Percentiles rank a stretch among this genome's conserved stretches.
Evolutionary conservation across 2,113 vertebrate species (phyloP).

Genomic region (Dipodomys spectabilis): DNA sequence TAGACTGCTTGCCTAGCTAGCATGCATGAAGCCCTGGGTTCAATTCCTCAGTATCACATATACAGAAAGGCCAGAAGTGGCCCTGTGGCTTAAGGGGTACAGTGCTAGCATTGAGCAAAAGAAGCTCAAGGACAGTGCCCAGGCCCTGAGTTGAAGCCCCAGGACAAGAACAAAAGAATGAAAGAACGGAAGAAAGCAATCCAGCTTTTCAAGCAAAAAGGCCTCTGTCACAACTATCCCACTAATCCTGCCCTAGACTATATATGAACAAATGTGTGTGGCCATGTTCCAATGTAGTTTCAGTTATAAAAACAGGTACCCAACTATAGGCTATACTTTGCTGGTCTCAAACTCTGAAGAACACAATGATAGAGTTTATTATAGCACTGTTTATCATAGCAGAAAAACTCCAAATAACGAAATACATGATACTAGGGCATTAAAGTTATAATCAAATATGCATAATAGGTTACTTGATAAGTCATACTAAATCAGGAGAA

Average conservation of each 20-base stretch:
- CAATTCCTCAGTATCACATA: too few species aligned
- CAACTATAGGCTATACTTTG: background rate
- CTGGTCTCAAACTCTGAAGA: background rate
- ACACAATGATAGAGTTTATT: constrained; percentile 27
- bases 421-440: background rate
- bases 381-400: background rate
- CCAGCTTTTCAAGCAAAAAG: background rate
- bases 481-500: constrained; percentile 18
- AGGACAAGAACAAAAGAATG: too few species aligned
- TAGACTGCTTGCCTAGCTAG: too few species aligned
- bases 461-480: background rate
- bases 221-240: background rate
- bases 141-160: too few species aligned
- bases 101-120: too few species aligned
- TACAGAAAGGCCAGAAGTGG: too few species aligned
- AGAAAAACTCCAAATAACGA: constrained; percentile 41
- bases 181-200: background rate
- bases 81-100: too few species aligned
- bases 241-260: background rate
- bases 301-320: constrained; percentile 10
- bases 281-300: background rate
- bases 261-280: background rate
- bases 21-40: too few species aligned
- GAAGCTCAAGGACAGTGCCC: too few species aligned
- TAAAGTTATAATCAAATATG: constrained; percentile 46